Base-by-base conservation (phyloP, 1,140 invertebrate genomes). In the Grapholita molesta region DNA sequence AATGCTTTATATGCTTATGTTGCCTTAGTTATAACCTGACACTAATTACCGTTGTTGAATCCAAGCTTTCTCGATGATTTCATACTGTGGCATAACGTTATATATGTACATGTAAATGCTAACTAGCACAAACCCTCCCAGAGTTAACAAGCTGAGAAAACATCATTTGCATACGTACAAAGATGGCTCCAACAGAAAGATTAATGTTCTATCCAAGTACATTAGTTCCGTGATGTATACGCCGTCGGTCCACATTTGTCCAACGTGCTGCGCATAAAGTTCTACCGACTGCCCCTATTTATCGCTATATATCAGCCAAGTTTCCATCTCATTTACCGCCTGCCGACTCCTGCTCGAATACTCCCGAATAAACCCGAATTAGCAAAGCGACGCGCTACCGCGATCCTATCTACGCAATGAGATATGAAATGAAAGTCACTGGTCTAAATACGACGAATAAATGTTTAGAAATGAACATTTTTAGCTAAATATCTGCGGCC, bases 241-340 rank as follows among this genome's bases (percentile, higher is more conserved):
- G 55, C 55, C n/a, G 24, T 25, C 55, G 55, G 55, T 61, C 55
- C 25, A 61, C 55, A 61, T 61, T 61, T 61, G 55, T 61, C 55
- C 55, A 32, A n/a, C 55, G 55, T 61, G 55, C 55, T 28, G 24
- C 55, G 25, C 55, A 61, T 61, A 67, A 48, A 67, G 15, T 66
- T 65, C 32, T 61, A 25, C 48, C 18, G 11, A 52, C 64, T 61
- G 55, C 18, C 71, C 64, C 71, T 76, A 73, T 78, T 79, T 76
- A 75, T 75, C 73, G 67, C 64, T 55, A 67, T 78, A 57, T 76
- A 75, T 77, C 75, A 75, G 71, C 69, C 53, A 61, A 69, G 76
- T 83, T 85, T 86, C 85, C 85, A 77, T 82, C 78, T 84, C 85
- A 86, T 86, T 85, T 75, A 72, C 32, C 69, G 33, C 52, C 70